Evolutionary conservation across 2,113 vertebrate species (phyloP).

Genomic region (Rana temporaria): DNA sequence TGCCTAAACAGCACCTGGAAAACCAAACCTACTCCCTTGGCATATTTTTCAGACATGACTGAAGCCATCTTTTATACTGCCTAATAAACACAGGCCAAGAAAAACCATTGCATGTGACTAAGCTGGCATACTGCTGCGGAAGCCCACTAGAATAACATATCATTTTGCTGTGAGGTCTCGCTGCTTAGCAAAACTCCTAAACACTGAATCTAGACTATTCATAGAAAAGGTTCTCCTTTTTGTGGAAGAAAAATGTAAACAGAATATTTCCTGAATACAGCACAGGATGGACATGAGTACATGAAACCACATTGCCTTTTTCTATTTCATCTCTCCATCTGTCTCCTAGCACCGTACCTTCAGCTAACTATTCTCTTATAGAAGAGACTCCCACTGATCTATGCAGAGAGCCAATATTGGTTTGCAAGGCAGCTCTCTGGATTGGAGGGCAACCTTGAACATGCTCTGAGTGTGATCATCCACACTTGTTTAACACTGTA

Average conservation of each 20-base stretch:
- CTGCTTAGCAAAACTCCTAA: neutral
- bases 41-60: neutral
- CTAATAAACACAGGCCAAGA: neutral
- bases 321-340: slow-evolving; percentile 34
- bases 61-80: neutral
- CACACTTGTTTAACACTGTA: neutral
- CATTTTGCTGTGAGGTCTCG: neutral
- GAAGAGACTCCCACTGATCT: slow-evolving; percentile 38
- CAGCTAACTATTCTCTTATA: slow-evolving; percentile 24
- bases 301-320: slow-evolving; percentile 9
- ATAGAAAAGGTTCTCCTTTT: neutral
- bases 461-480: neutral
- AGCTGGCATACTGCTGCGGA: neutral
- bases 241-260: slow-evolving; percentile 4
- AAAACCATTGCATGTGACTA: neutral
- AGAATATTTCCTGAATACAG: slow-evolving; percentile 20
- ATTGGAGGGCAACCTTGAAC: slow-evolving; percentile 21
- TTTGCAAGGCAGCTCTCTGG: slow-evolving; percentile 5
- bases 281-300: slow-evolving; percentile 7
- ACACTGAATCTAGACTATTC: neutral
- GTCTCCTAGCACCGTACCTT: slow-evolving; percentile 8
- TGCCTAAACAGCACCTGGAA: neutral
- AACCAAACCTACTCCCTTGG: neutral
- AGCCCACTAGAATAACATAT: neutral
- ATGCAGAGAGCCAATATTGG: slow-evolving; percentile 15